These are phyloP conservation scores for Megathymus violae DNA, from an alignment of 1,140 invertebrate genomes.

Conservation along the genomic window DNA sequence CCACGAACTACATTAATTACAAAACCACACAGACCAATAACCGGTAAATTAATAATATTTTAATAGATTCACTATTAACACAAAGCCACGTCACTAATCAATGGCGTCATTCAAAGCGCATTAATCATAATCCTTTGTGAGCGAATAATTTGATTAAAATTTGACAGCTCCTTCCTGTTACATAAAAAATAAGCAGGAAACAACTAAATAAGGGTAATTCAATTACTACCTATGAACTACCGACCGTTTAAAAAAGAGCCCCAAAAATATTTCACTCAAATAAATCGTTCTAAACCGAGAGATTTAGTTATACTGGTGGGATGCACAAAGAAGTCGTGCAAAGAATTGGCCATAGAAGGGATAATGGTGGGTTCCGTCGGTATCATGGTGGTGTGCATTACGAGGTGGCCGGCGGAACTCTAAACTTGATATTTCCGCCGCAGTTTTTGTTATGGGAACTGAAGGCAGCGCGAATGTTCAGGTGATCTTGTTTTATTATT, in stretches of 20 bases:
- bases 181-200: conserved; percentile 66
- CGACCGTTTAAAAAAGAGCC: conserved; percentile 43
- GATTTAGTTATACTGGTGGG: conserved; percentile 45
- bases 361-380: conserved; percentile 60
- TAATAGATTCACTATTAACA: conserved; percentile 2
- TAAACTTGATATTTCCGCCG: conserved; percentile 74
- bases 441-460: conserved; percentile 40
- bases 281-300: background rate
- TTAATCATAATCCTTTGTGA: conserved; percentile 71
- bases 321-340: conserved; percentile 45
- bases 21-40: too few relatives aligned
- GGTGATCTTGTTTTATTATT: conserved; percentile 16
- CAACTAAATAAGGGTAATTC: conserved; percentile 67
- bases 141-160: conserved; percentile 78
- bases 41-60: too few relatives aligned
- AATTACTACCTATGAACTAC: conserved; percentile 57
- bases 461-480: too few relatives aligned
- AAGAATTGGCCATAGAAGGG: conserved; percentile 48
- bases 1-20: too few relatives aligned
- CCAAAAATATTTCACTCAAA: conserved; percentile 15
- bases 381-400: conserved; percentile 75
- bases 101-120: conserved; percentile 44
- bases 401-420: conserved; percentile 58
- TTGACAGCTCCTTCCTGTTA: conserved; percentile 74
- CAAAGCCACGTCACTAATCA: conserved; percentile 46